Evolutionary conservation across 2,797 vertebrate species (phyloP).

Genomic region (Trachops cirrhosus): DNA sequence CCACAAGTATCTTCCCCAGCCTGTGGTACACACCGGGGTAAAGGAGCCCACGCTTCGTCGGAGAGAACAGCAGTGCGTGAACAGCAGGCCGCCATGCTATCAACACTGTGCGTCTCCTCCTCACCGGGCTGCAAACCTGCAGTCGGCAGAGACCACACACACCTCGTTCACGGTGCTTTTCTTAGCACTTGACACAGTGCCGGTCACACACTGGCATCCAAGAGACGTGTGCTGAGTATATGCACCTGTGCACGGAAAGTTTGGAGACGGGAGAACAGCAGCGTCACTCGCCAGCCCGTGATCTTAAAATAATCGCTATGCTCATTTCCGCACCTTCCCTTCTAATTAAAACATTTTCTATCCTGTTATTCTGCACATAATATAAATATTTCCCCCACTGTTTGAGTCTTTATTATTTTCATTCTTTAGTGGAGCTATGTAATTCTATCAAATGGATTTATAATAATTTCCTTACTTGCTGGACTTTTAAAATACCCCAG

Average conservation of each 20-base stretch:
- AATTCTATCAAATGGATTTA: neutral
- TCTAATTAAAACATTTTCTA: neutral
- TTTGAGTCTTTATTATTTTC: neutral
- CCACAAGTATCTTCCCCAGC: neutral
- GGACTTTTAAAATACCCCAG: neutral
- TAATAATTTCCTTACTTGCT: neutral
- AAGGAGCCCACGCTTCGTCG: neutral
- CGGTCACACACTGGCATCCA: neutral
- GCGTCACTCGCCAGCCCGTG: neutral
- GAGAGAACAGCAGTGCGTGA: neutral
- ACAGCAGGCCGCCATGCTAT: too few species aligned
- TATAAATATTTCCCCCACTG: neutral
- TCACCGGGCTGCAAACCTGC: neutral
- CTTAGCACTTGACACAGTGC: neutral
- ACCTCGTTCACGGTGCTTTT: neutral
- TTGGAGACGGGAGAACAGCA: neutral
- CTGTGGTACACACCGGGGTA: accelerated
- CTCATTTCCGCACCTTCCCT: neutral
- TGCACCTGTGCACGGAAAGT: neutral
- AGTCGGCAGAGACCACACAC: neutral
- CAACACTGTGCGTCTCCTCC: neutral
- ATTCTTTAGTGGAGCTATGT: neutral
- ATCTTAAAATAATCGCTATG: neutral
- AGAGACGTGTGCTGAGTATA: neutral
- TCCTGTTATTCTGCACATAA: neutral